Evolutionary conservation across 2,113 vertebrate genomes (phyloP).

Genomic region (Apeltes quadracus): DNA sequence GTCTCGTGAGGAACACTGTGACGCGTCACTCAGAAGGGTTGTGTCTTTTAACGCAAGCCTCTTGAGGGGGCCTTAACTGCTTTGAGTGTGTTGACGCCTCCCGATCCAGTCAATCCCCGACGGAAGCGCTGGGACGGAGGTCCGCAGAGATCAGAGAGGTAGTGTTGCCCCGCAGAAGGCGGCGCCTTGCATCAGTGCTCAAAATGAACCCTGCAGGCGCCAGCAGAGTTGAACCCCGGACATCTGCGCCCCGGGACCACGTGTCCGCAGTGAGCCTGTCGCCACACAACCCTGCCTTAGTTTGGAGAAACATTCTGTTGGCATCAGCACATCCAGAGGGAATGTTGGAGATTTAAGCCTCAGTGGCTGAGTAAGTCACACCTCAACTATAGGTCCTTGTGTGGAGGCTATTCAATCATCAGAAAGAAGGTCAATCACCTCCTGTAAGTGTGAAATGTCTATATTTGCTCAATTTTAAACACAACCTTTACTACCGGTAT

Average conservation of each 20-base stretch:
- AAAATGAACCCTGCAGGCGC: constrained; percentile 73
- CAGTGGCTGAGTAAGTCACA: constrained; percentile 33
- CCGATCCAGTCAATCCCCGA: constrained; percentile 52
- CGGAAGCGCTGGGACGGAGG: constrained; percentile 28
- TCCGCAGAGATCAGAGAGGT: constrained; percentile 61
- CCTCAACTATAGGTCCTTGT: constrained; percentile 36
- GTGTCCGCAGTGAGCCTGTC: constrained; percentile 69
- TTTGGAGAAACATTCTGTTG: constrained; percentile 75
- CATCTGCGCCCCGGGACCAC: constrained; percentile 55
- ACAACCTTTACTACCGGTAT: not conserved
- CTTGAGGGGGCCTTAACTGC: constrained; percentile 57
- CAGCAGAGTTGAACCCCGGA: constrained; percentile 61
- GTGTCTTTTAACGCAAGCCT: constrained; percentile 57
- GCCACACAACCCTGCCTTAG: constrained; percentile 71
- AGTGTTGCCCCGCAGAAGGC: constrained; percentile 53
- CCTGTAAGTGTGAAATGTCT: not conserved
- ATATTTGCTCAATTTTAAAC: not conserved
- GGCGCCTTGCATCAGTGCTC: constrained; percentile 60
- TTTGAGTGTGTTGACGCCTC: constrained; percentile 70
- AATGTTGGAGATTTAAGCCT: constrained; percentile 59
- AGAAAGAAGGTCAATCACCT: constrained; percentile 8
- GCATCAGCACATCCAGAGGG: constrained; percentile 58
- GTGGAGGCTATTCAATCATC: constrained; percentile 15
- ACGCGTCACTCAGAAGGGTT: constrained; percentile 53
- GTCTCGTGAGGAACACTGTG: constrained; percentile 23